phyloP scores from a whole-genome alignment of 2,888 invertebrate species.

The Globia sparganii region DNA sequence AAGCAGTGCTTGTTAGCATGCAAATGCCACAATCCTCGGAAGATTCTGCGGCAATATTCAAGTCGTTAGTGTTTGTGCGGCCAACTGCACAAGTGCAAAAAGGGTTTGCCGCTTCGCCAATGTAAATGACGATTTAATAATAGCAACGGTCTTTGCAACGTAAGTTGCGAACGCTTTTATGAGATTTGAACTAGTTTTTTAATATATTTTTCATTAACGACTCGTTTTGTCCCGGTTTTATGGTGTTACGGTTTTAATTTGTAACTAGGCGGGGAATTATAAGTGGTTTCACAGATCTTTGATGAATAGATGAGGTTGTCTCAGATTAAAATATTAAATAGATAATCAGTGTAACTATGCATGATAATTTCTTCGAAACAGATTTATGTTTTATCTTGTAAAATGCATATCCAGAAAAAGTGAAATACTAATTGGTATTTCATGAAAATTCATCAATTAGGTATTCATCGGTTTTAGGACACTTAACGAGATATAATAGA shows the following conservation, averaged over 20 bases:
- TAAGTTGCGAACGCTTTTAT: slow-evolving; percentile 66
- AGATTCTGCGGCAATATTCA: slow-evolving; percentile 82
- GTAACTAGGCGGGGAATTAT: slow-evolving; percentile 3
- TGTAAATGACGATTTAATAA: slow-evolving; percentile 75
- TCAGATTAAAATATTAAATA: slow-evolving; percentile 1
- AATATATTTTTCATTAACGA: slow-evolving; percentile 50
- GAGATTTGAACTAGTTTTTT: slow-evolving; percentile 62
- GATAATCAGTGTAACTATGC: neutral
- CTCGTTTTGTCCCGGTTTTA: slow-evolving; percentile 42
- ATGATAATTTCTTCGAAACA: neutral
- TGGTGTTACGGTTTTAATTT: slow-evolving; percentile 45
- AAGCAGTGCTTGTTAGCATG: slow-evolving; percentile 79
- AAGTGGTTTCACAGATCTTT: slow-evolving; percentile 9
- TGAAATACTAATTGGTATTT: slow-evolving; percentile 6
- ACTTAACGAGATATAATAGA: neutral
- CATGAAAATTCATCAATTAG: neutral
- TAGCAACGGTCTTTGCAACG: slow-evolving; percentile 65
- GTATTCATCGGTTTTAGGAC: neutral
- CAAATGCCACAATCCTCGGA: slow-evolving; percentile 80
- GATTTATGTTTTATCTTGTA: neutral
- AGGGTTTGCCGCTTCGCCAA: slow-evolving; percentile 68
- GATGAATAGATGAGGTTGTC: neutral
- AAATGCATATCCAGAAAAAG: slow-evolving; percentile 14
- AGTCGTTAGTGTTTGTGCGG: slow-evolving; percentile 83
- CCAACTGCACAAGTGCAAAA: slow-evolving; percentile 78